Evolutionary conservation across 2,888 invertebrate genomes (phyloP).

Genomic region (Stenchaetothrips biformis): DNA sequence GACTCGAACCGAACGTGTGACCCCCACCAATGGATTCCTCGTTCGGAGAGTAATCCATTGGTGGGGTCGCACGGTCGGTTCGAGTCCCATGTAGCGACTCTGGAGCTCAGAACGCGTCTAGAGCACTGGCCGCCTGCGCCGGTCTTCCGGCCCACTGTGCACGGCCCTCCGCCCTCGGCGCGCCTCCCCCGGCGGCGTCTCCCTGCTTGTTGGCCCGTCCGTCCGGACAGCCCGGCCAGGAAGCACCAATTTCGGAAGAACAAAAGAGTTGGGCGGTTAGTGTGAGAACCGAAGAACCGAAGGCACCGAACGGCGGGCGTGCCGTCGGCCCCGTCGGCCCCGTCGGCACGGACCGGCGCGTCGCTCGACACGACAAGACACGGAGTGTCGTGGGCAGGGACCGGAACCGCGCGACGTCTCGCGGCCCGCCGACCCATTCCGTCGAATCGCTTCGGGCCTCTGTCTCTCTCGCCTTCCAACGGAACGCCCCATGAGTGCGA

Average conservation of each 20-base stretch:
- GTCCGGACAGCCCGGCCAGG: background rate
- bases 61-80: too few species aligned
- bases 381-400: background rate
- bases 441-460: background rate
- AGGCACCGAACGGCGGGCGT: background rate
- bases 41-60: too few species aligned
- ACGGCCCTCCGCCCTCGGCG: background rate
- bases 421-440: background rate
- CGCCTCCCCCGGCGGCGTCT: too few species aligned
- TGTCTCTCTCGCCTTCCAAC: background rate
- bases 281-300: constrained; percentile 24
- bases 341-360: background rate
- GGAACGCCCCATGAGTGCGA: background rate
- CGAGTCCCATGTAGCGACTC: too few species aligned
- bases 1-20: too few species aligned
- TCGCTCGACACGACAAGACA: background rate
- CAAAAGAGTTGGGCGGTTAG: constrained; percentile 20
- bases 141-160: too few species aligned
- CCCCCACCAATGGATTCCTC: too few species aligned
- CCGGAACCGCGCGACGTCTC: background rate
- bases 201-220: background rate
- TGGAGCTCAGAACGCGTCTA: too few species aligned
- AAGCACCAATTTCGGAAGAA: constrained; percentile 23
- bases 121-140: too few species aligned
- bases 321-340: too few species aligned